A percentile compares a stretch with the other conserved stretches of the same genome.
phyloP scores from a whole-genome alignment of 1,140 invertebrate genomes.

The Cylas formicarius region DNA sequence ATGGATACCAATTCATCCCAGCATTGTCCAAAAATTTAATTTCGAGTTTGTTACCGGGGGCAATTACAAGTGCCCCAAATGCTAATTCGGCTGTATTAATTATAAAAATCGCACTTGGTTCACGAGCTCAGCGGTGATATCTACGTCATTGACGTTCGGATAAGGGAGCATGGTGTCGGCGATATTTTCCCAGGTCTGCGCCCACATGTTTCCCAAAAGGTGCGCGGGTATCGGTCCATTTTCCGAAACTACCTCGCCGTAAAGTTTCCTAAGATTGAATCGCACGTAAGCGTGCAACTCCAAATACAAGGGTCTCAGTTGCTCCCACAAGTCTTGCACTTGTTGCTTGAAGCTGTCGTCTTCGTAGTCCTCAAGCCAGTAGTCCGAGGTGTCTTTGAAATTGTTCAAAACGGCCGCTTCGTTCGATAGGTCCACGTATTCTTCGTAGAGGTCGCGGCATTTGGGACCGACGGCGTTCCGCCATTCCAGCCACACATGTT shows the following conservation, averaged over 20 bases:
- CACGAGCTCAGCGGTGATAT: conserved; percentile 64
- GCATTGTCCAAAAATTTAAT: too few relatives aligned
- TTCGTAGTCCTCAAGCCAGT: conserved; percentile 53
- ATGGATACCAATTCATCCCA: too few relatives aligned
- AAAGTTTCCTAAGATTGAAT: conserved; percentile 59
- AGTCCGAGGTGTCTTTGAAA: conserved; percentile 47
- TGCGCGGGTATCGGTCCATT: conserved; percentile 87
- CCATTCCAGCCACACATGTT: conserved; percentile 60
- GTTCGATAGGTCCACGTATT: conserved; percentile 58
- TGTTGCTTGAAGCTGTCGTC: conserved; percentile 48
- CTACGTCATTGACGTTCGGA: conserved; percentile 62
- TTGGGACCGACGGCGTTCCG: conserved; percentile 51
- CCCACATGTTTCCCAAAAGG: conserved; percentile 89
- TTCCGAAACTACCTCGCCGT: conserved; percentile 53
- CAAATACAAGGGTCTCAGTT: conserved; percentile 73
- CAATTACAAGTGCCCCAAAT: too few relatives aligned
- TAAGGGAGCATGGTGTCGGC: conserved; percentile 66
- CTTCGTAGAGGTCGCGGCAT: conserved; percentile 50
- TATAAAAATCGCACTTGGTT: conserved; percentile 49
- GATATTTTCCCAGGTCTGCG: conserved; percentile 76
- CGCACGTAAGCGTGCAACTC: conserved; percentile 84
- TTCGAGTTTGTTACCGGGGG: too few relatives aligned
- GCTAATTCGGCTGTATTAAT: too few relatives aligned
- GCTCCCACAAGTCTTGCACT: conserved; percentile 59
- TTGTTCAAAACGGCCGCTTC: conserved; percentile 55